phyloP scores from a whole-genome alignment of 2,888 invertebrate genomes.

The Portevinia maculata region DNA sequence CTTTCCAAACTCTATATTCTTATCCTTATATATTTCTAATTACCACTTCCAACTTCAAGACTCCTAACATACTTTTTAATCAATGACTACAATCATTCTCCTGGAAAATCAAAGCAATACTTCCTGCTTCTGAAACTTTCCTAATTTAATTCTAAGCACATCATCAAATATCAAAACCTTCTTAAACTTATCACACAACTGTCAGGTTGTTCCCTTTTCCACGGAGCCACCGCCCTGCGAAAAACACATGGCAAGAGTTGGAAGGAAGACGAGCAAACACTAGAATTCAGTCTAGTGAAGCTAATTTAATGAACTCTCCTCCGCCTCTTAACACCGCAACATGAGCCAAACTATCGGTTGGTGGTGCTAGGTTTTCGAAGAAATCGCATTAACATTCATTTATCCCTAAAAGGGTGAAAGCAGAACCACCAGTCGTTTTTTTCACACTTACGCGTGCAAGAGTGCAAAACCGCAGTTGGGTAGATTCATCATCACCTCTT shows the following conservation, averaged over 20 bases:
- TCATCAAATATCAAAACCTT: slow-evolving; percentile 64
- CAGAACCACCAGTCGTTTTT: slow-evolving; percentile 20
- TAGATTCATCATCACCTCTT: slow-evolving; percentile 56
- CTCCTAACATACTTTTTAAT: too few species aligned
- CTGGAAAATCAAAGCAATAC: slow-evolving; percentile 7
- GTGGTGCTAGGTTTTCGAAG: slow-evolving; percentile 40
- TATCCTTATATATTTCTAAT: too few species aligned
- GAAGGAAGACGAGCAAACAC: slow-evolving; percentile 10
- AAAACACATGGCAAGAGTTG: slow-evolving; percentile 40
- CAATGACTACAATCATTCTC: slow-evolving; percentile 21
- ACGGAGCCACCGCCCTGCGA: neutral
- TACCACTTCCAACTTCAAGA: too few species aligned
- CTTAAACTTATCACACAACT: slow-evolving; percentile 65
- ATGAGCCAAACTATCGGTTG: slow-evolving; percentile 23
- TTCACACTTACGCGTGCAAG: slow-evolving; percentile 37
- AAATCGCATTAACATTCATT: slow-evolving; percentile 71
- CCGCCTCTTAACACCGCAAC: neutral
- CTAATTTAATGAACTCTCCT: slow-evolving; percentile 71
- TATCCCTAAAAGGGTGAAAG: slow-evolving; percentile 21
- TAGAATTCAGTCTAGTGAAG: slow-evolving; percentile 60
- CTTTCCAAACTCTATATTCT: too few species aligned
- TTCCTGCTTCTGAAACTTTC: slow-evolving; percentile 45
- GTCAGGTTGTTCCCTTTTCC: slow-evolving; percentile 54
- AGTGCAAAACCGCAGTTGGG: slow-evolving; percentile 54
- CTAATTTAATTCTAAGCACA: slow-evolving; percentile 72